Base-by-base conservation (phyloP, 2,113 vertebrate species). In the Turdus rufiventris region DNA sequence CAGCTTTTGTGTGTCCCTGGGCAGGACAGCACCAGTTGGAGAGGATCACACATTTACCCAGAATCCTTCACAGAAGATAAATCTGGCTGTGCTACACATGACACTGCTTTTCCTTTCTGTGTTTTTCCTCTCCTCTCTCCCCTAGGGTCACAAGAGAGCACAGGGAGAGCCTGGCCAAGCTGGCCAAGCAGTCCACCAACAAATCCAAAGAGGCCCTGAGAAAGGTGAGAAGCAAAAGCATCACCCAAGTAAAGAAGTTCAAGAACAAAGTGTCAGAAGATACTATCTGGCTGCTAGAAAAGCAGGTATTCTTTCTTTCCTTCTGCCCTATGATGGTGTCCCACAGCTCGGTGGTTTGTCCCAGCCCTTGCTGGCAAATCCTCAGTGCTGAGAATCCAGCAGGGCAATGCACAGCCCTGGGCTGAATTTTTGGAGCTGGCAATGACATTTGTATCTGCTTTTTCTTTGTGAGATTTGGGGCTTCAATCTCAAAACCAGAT, bases 121-220 rank as follows among this genome's bases (percentile, higher is more conserved):
- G 34, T 36, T 65, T 48, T 57, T 61, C 36, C 8, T 87, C n/a
- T 87, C 83, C 83, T 72, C 14, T 76, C 4, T 1, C 74, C 75
- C 14, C 86, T 18, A 99, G 99, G 96, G 98, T 99, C 47, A 99
- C 99, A 0, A 98, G 99, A 3, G 99, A 99, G 63, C 98, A 99
- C 97, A 94, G 99, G 68, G 99, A 99, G 95, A 99, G 97, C 97
- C 97, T 99, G 50, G 93, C 94, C 83, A 99, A 98, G 94, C 89
- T 99, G 54, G 99, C 99, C 83, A 99, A 99, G 88, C 99, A 99
- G 97, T 96, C 98, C 18, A 98, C 98, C 96, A 99, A 99, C 98
- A 99, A 99, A 85, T 98, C 99, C 71, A 99, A 99, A 96, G 99
- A 99, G 28, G 98, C 98, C 0, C 95, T 99, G 94, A 98, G 99